Conservation (phyloP, 2,888 invertebrate species). For the Exephanes ischioxanthus region DNA sequence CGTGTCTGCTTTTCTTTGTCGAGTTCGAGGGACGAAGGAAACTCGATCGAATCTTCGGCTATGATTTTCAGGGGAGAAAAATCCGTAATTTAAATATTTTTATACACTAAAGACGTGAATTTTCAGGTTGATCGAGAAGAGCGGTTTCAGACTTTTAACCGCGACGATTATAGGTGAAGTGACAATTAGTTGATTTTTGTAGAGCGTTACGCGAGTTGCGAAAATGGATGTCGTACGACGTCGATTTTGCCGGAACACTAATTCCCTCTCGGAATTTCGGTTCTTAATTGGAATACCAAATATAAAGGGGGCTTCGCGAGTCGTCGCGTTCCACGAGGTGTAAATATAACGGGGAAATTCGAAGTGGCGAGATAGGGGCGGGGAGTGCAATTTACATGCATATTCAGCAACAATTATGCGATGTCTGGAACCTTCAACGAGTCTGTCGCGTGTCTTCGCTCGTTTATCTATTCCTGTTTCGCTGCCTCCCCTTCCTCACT, state of each 20-base stretch:
- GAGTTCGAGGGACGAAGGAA: background rate
- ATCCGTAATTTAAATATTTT: background rate
- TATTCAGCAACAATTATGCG: slow-evolving; percentile 62
- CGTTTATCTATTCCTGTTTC: slow-evolving; percentile 15
- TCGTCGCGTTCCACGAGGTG: slow-evolving; percentile 42
- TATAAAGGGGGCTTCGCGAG: slow-evolving; percentile 51
- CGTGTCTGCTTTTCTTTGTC: background rate
- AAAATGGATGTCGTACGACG: slow-evolving; percentile 20
- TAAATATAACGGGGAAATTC: slow-evolving; percentile 55
- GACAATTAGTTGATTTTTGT: slow-evolving; percentile 11
- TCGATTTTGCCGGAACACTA: slow-evolving; percentile 37
- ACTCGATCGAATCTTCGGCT: no score
- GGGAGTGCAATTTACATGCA: slow-evolving; percentile 35
- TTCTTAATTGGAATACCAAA: slow-evolving; percentile 66
- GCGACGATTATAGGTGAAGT: background rate
- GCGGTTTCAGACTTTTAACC: no score
- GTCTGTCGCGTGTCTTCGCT: slow-evolving; percentile 34
- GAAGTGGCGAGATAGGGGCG: slow-evolving; percentile 41
- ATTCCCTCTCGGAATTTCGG: slow-evolving; percentile 29
- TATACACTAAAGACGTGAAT: background rate
- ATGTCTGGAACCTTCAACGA: slow-evolving; percentile 46
- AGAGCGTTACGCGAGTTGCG: background rate
- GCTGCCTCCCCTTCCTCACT: background rate
- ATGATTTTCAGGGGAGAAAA: no score
- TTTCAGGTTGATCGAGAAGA: background rate